Evolutionary conservation across 92 coral and sea anemone genomes (phyloP), one percentile per base, ranked within the genome.

Genomic region (Siderastrea radians): DNA sequence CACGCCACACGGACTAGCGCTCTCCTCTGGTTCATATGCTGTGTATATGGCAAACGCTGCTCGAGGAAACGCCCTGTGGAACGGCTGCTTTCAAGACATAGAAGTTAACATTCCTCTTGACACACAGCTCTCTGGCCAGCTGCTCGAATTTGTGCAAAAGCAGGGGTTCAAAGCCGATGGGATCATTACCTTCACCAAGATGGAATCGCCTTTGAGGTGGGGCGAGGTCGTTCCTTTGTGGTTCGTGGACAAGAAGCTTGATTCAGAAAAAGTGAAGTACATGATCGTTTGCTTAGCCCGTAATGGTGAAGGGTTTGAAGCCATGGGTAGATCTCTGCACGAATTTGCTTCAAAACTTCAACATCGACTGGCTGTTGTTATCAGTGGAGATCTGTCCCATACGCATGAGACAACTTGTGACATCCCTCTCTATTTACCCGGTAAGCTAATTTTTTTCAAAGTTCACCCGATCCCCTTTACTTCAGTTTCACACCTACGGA

Each of bases 211-310:
- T 15, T 78, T 94, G 59, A 86, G 95, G 63, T 94, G 97, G 97
- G 97, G 95, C 11, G 97, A 94, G 74, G 97, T 94, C 14, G 88
- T 94, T 12, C 97, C 97, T 2, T 71, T 92, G 16, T 94, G 95
- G 97, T 92, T 89, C 68, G 74, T 94, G 58, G 58, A 94, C 51
- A 81, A 84, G 7, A 71, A 81, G 53, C 68, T 84, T 79, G 82
- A 84, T 64, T 78, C 90, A 16, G 78, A 83, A 15, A 78, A 89
- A 15, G 93, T 93, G 77, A 94, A 92, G 88, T 94, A 94, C 72
- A 49, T 86, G 3, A 83, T 94, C 1, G 60, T 89, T 48, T 86
- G 69, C 57, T 50, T 77, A 49, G 68, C 57, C 7, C 61, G 77
- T 26, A 58, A 72, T 10, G 17, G 43, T 3, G 80, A 72, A 68